phyloP scores from a whole-genome alignment of 2,888 invertebrate species.

The Altica lythri region DNA sequence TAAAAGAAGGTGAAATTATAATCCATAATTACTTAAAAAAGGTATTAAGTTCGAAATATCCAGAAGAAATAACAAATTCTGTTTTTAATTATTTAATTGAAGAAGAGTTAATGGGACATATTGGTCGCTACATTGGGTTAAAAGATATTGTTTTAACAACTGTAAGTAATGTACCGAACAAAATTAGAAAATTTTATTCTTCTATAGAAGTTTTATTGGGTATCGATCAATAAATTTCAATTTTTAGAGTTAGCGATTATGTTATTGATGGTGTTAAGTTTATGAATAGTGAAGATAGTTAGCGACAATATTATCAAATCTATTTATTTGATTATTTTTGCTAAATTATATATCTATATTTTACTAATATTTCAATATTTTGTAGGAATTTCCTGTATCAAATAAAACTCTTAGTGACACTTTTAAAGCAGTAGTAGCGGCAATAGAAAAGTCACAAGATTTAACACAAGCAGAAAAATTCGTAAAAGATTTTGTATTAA shows the following conservation, averaged over 20 bases:
- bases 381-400: constrained; percentile 74
- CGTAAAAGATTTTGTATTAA: constrained; percentile 85
- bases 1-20: constrained; percentile 69
- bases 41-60: constrained; percentile 71
- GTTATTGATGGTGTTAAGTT: no score
- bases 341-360: no score
- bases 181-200: no score
- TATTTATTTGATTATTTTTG: no score
- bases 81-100: constrained; percentile 70
- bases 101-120: constrained; percentile 69
- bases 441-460: constrained; percentile 70
- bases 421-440: constrained; percentile 82
- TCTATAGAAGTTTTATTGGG: no score
- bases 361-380: constrained; percentile 1
- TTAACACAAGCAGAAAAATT: constrained; percentile 72
- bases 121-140: constrained; percentile 78
- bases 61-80: constrained; percentile 74
- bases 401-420: constrained; percentile 69
- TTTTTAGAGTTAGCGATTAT: no score
- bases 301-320: no score
- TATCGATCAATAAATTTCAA: no score
- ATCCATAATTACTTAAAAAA: constrained; percentile 68
- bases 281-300: no score
- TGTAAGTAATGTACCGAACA: constrained; percentile 61
- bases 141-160: constrained; percentile 78